Evolutionary conservation across 2,888 invertebrate genomes (phyloP).

Genomic region (Aphidius colemani): DNA sequence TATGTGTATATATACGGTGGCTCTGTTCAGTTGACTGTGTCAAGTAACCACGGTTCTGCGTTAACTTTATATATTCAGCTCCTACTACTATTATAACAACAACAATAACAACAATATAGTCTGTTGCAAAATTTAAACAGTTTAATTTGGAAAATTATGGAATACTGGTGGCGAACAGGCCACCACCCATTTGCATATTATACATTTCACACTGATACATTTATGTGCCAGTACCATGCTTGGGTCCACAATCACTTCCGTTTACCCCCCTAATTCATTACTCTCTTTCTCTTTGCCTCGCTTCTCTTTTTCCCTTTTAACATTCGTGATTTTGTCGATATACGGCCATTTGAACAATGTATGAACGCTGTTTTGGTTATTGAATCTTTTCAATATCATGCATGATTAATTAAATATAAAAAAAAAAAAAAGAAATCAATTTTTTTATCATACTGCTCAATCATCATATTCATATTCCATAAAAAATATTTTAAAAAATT

Average conservation of each 20-base stretch:
- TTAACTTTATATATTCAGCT: not conserved
- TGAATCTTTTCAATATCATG: conserved; percentile 4
- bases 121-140: conserved; percentile 33
- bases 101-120: conserved; percentile 33
- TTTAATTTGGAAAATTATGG: conserved; percentile 35
- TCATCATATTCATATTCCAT: not conserved
- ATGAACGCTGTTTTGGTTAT: conserved; percentile 6
- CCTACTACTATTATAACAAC: conserved; percentile 22
- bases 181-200: conserved; percentile 25
- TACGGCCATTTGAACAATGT: not conserved
- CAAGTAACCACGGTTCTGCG: conserved; percentile 1
- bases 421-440: not conserved
- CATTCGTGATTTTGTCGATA: conserved; percentile 6
- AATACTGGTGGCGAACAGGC: conserved; percentile 25
- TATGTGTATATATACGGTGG: too few species aligned
- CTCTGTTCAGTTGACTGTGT: not conserved
- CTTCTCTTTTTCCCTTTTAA: conserved; percentile 17
- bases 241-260: conserved; percentile 22
- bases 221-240: not conserved
- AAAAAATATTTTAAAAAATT: too few species aligned
- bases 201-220: conserved; percentile 7
- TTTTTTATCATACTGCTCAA: not conserved
- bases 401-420: conserved; percentile 1
- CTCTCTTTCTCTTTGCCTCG: not conserved
- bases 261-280: not conserved